Percentiles rank a stretch among this genome's conserved stretches.
These are phyloP conservation scores for Ceratina calcarata DNA, from an alignment of 1,140 invertebrate genomes.

Conservation along the genomic window DNA sequence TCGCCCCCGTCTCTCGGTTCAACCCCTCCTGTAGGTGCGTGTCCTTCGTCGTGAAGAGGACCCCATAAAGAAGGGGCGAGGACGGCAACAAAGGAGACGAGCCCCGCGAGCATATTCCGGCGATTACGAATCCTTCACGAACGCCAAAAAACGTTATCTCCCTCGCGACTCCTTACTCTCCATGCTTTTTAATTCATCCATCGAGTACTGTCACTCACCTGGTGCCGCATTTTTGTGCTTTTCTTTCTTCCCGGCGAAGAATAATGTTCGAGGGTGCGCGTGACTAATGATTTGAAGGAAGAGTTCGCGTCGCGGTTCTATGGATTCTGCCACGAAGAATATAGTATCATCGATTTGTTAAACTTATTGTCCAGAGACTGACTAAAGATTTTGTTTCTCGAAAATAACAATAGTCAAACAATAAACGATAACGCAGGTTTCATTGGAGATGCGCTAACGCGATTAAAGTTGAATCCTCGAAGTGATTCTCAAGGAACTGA, in stretches of 20 bases:
- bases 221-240: neutral
- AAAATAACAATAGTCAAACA: too few species aligned
- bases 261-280: neutral
- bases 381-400: too few species aligned
- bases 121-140: conserved; percentile 57
- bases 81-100: conserved; percentile 59
- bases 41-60: conserved; percentile 38
- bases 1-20: conserved; percentile 36
- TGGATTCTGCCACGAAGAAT: too few species aligned
- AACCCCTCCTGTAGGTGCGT: conserved; percentile 36
- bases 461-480: neutral
- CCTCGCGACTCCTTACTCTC: neutral
- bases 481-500: neutral
- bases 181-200: conserved; percentile 5
- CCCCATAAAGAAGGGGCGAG: conserved; percentile 30
- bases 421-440: neutral
- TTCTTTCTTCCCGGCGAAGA: neutral
- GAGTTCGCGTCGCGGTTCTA: too few species aligned
- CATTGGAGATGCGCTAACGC: neutral
- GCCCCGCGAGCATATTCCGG: conserved; percentile 56
- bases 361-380: too few species aligned
- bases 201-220: too few species aligned
- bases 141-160: neutral
- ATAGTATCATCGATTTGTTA: too few species aligned
- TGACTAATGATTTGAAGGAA: neutral